phyloP scores from a whole-genome alignment of 2,113 vertebrate genomes.

The Forbesichthys agassizii region DNA sequence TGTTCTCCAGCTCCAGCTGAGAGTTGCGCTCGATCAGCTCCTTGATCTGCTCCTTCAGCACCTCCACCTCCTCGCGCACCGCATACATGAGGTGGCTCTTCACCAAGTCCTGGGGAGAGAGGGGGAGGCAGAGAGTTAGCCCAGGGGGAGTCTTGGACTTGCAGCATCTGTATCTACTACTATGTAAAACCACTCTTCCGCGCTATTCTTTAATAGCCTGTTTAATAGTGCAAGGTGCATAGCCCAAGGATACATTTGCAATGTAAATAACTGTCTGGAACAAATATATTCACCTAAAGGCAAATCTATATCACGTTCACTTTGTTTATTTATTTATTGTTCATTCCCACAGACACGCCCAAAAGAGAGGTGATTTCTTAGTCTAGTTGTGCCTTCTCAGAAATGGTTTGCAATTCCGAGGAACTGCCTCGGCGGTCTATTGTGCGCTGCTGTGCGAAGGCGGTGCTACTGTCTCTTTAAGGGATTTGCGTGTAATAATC shows the following conservation, averaged over 20 bases:
- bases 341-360: too few species aligned
- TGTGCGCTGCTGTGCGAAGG: neutral
- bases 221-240: too few species aligned
- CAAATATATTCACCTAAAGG: neutral
- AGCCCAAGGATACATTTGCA: too few species aligned
- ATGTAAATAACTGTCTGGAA: too few species aligned
- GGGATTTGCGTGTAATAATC: conserved; percentile 43
- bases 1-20: conserved; percentile 98
- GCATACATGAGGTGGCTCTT: conserved; percentile 98
- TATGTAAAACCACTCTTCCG: neutral
- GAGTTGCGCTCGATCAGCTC: conserved; percentile 96
- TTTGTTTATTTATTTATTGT: too few species aligned
- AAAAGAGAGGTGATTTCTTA: neutral
- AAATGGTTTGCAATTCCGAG: neutral
- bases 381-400: neutral
- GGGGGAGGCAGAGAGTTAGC: conserved; percentile 18
- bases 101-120: conserved; percentile 71
- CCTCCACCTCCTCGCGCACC: conserved; percentile 89
- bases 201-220: neutral
- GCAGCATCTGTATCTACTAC: neutral
- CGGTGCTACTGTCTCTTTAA: neutral
- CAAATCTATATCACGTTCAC: neutral
- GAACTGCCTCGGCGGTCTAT: conserved; percentile 6
- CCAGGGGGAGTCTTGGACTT: neutral
- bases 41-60: conserved; percentile 91